phyloP scores from a whole-genome alignment of 2,888 invertebrate species.

The Muscina levida region DNA sequence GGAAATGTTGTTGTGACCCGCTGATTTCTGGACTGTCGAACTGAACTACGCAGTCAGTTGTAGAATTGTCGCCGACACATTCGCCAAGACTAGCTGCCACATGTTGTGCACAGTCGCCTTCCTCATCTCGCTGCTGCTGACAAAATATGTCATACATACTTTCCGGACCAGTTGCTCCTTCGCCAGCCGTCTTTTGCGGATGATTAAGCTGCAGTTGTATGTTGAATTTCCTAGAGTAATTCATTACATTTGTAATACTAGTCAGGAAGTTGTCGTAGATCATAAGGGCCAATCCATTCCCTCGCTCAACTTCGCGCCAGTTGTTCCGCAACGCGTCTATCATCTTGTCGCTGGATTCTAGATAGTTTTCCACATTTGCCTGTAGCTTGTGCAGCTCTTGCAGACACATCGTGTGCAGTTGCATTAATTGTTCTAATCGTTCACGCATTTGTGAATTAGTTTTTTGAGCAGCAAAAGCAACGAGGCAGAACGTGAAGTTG shows the following conservation, averaged over 20 bases:
- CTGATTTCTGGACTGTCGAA: background rate
- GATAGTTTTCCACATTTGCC: constrained; percentile 44
- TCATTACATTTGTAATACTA: constrained; percentile 57
- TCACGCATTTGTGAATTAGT: constrained; percentile 42
- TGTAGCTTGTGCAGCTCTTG: constrained; percentile 57
- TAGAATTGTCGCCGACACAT: background rate
- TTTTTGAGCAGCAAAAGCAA: background rate
- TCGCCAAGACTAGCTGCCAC: background rate
- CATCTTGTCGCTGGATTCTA: constrained; percentile 35
- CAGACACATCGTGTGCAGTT: constrained; percentile 59
- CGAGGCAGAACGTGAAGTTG: background rate
- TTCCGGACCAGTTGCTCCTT: background rate
- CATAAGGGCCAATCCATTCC: constrained; percentile 26
- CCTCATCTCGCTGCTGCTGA: background rate
- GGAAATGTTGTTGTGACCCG: background rate
- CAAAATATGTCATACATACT: background rate
- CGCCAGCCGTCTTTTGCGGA: constrained; percentile 6
- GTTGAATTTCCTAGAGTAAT: constrained; percentile 64
- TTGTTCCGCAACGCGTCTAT: constrained; percentile 28
- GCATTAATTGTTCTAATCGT: constrained; percentile 54
- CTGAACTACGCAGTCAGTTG: background rate
- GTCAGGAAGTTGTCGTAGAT: constrained; percentile 61
- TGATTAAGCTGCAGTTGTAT: constrained; percentile 54
- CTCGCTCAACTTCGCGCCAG: constrained; percentile 34
- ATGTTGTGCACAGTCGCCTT: too few species aligned